Evolutionary conservation across 2,113 vertebrate species (phyloP).

Genomic region (Anseranas semipalmata): DNA sequence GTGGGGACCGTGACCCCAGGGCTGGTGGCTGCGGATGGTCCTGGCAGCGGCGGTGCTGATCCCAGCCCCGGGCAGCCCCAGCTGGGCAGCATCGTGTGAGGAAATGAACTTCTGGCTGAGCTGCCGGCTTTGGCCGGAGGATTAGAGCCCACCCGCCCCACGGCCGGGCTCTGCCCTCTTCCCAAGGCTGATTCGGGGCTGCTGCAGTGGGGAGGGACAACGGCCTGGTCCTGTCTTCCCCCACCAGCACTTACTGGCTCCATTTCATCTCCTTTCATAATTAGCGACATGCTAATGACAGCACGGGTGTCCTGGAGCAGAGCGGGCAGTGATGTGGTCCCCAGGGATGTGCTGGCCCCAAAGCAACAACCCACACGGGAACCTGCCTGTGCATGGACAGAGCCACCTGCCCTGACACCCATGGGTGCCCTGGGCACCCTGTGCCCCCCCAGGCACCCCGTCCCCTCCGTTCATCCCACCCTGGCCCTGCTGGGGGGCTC

Average conservation of each 20-base stretch:
- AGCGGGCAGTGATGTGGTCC: neutral
- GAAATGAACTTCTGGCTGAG: constrained; percentile 65
- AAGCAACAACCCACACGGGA: neutral
- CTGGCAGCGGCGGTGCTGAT: accelerated
- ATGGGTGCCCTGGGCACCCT: neutral
- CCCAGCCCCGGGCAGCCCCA: neutral
- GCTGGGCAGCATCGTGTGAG: constrained; percentile 45
- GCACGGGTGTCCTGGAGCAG: accelerated
- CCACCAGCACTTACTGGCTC: neutral
- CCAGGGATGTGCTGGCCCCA: neutral
- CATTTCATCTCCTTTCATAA: neutral
- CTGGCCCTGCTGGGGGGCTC: accelerated
- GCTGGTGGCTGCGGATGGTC: neutral
- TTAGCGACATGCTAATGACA: neutral
- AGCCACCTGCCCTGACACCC: neutral
- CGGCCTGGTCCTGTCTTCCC: neutral
- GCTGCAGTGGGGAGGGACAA: neutral
- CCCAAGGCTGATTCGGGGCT: neutral
- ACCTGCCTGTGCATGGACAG: neutral
- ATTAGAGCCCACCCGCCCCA: neutral
- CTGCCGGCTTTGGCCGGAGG: neutral
- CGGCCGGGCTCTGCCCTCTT: accelerated
- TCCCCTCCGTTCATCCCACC: neutral
- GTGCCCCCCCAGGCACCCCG: neutral
- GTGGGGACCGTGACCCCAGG: neutral